A percentile compares a stretch with the other conserved stretches of the same genome.
Conservation (phyloP, 2,888 invertebrate genomes). For the Nemoura dubitans region DNA sequence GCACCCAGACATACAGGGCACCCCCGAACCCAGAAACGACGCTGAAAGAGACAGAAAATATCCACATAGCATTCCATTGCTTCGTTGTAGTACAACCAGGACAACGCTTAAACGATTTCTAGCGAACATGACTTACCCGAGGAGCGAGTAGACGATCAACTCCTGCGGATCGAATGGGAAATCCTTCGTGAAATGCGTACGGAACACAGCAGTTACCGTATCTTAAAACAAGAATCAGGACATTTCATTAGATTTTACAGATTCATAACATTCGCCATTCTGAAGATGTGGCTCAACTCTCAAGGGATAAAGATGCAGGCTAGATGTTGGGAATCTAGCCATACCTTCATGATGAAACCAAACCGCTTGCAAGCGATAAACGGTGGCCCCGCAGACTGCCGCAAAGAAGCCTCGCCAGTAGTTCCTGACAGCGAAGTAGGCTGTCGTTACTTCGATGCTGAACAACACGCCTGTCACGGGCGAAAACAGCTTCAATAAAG, state of each 20-base stretch:
- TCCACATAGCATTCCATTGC: no score
- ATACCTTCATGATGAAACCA: conserved; percentile 86
- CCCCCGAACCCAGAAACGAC: conserved; percentile 87
- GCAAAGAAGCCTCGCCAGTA: conserved; percentile 99
- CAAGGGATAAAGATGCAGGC: no score
- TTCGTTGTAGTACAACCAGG: no score
- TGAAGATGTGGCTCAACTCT: no score
- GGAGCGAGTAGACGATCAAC: conserved; percentile 89
- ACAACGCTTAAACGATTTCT: no score
- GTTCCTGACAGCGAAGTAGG: conserved; percentile 97
- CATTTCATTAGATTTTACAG: background rate
- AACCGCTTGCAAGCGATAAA: conserved; percentile 91
- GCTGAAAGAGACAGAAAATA: conserved; percentile 61
- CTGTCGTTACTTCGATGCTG: conserved; percentile 99
- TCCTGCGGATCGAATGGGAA: conserved; percentile 98
- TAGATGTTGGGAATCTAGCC: no score
- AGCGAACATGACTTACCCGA: conserved; percentile 77
- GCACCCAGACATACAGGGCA: conserved; percentile 91
- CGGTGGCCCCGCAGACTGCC: conserved; percentile 96
- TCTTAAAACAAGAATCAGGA: conserved; percentile 64
- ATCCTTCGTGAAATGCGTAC: conserved; percentile 90
- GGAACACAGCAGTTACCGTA: conserved; percentile 94
- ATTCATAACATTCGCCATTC: no score
- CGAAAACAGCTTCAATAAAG: no score
- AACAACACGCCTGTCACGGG: conserved; percentile 86